Evolutionary conservation across 2,113 vertebrate genomes (phyloP).

Genomic region (Colistium nudipinnis): DNA sequence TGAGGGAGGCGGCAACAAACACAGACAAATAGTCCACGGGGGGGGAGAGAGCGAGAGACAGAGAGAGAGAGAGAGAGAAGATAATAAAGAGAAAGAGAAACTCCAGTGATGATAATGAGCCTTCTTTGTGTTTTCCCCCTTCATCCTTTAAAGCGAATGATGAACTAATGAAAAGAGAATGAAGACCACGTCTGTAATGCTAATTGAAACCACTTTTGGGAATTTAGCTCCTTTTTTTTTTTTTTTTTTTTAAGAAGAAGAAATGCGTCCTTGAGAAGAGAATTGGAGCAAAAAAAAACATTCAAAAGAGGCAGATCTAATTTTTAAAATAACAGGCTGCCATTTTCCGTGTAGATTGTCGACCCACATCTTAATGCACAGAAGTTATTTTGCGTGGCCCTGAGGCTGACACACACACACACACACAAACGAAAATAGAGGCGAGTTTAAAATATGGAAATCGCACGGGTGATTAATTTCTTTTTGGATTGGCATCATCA

Average conservation of each 20-base stretch:
- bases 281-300: neutral
- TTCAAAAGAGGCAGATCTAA: neutral
- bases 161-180: conserved; percentile 63
- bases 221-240: conserved; percentile 3
- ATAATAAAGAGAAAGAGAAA: conserved; percentile 55
- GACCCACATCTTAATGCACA: conserved; percentile 39
- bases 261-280: conserved; percentile 48
- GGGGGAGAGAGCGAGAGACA: conserved; percentile 13
- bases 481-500: conserved; percentile 14
- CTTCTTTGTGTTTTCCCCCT: conserved; percentile 62
- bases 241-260: conserved; percentile 13
- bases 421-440: too few species aligned
- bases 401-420: neutral
- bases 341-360: conserved; percentile 32
- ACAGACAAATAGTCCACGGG: conserved; percentile 63
- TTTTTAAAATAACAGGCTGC: conserved; percentile 39
- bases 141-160: conserved; percentile 69
- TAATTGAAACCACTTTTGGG: conserved; percentile 70
- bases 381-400: conserved; percentile 33
- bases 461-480: conserved; percentile 33
- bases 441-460: conserved; percentile 45
- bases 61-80: neutral
- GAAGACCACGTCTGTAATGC: conserved; percentile 57
- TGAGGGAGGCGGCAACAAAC: conserved; percentile 68
- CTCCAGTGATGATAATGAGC: conserved; percentile 65